Evolutionary conservation across 2,888 invertebrate species (phyloP).

Genomic region (Augochlorella aurata): DNA sequence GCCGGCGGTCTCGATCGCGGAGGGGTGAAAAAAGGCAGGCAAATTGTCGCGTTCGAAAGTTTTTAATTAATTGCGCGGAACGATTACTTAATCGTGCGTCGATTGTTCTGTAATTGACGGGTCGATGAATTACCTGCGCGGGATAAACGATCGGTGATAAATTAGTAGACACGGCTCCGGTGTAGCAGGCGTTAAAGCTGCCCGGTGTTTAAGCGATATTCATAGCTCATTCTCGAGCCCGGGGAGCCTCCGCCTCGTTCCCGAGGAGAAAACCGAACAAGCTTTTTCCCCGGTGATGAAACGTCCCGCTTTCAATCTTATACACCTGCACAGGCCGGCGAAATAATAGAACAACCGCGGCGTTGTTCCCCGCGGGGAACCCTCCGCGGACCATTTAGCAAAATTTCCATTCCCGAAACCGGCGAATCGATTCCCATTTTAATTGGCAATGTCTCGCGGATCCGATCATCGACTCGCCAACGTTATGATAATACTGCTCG

Average conservation of each 20-base stretch:
- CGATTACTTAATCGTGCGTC: constrained; percentile 62
- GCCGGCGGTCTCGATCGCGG: neutral
- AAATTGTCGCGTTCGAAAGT: neutral
- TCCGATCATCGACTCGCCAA: neutral
- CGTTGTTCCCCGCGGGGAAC: neutral
- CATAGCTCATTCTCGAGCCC: constrained; percentile 35
- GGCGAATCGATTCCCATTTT: constrained; percentile 22
- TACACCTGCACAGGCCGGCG: neutral
- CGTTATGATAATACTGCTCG: neutral
- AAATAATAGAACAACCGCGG: neutral
- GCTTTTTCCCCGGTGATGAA: constrained; percentile 15
- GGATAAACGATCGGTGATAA: constrained; percentile 64
- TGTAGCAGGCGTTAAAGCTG: constrained; percentile 31
- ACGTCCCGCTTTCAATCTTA: constrained; percentile 9
- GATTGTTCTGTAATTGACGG: constrained; percentile 65
- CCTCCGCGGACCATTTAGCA: constrained; percentile 3
- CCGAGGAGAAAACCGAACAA: neutral
- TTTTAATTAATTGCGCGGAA: constrained; percentile 57
- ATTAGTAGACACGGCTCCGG: constrained; percentile 49
- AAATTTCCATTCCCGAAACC: neutral
- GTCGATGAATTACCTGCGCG: constrained; percentile 57
- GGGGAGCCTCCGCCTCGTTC: neutral
- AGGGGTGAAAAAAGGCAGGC: neutral
- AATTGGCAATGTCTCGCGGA: neutral
- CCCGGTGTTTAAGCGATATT: constrained; percentile 42